phyloP scores from a whole-genome alignment of 2,888 invertebrate genomes.

The Heliconius cydno region DNA sequence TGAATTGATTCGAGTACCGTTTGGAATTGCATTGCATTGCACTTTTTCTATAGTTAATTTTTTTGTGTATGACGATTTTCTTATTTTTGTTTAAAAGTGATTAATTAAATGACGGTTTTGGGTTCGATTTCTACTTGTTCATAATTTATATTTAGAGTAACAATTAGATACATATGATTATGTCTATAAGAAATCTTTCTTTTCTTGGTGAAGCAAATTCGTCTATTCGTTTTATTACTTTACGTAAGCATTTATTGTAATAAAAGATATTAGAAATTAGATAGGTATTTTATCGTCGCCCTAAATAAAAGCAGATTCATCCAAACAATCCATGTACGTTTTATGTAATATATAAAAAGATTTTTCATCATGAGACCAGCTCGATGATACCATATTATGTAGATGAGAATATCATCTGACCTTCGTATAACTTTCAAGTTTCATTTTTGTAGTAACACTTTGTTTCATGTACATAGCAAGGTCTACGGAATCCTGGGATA shows the following conservation, averaged over 20 bases:
- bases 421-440: too few species aligned
- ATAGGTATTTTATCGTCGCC: neutral
- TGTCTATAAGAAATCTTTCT: neutral
- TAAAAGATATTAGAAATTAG: constrained; percentile 6
- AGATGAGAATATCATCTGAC: too few species aligned
- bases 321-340: neutral
- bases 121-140: too few species aligned
- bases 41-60: neutral
- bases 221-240: neutral
- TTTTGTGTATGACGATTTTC: neutral
- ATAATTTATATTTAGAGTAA: too few species aligned
- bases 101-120: too few species aligned
- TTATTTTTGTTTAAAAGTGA: neutral
- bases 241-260: neutral
- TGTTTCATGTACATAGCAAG: too few species aligned
- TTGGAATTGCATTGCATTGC: neutral
- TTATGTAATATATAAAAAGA: neutral
- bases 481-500: too few species aligned
- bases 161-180: too few species aligned
- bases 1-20: neutral
- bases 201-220: neutral
- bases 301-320: neutral
- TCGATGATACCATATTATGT: too few species aligned
- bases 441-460: too few species aligned
- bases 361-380: neutral